phyloP scores from a whole-genome alignment of 2,113 vertebrate species.

The human (Homo sapiens) region GRCh38 chr5:115827501-115828000 shows the following conservation, averaged over 20 bases:
- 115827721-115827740: background rate
- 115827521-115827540: background rate
- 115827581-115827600: background rate
- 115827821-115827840: background rate
- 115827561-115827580: background rate
- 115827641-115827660: background rate
- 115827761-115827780: background rate
- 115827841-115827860: background rate
- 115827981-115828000: background rate
- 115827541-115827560: background rate
- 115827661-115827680: background rate
- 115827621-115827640: background rate
- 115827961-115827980: background rate
- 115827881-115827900: background rate
- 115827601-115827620: background rate
- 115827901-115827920: background rate
- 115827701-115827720: background rate
- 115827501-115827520: background rate
- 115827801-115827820: background rate
- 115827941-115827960: background rate
- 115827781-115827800: background rate
- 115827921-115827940: background rate
- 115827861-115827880: background rate
- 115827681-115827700: background rate
- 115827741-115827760: background rate